Evolutionary conservation across 2,888 invertebrate species (phyloP), one percentile per base, ranked within the genome.

Genomic region (Coenonympha arcania): DNA sequence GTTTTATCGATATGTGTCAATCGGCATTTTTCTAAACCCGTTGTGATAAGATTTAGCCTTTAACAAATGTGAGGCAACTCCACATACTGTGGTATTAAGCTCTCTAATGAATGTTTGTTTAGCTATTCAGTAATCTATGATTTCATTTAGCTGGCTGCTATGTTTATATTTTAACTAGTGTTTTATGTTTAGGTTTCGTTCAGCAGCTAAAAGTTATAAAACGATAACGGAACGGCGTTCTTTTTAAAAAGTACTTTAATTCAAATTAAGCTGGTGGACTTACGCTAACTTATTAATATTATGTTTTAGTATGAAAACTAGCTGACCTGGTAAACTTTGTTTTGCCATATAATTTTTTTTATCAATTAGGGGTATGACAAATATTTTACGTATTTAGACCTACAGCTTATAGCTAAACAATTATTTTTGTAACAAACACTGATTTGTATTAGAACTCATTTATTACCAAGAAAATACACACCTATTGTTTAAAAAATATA

Each of bases 1-100:
- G 41, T 56, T 48, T 60, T 61, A 60, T 59, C 61, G 57, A 58
- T 57, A 55, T 45, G 46, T 55, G 52, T 61, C 57, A 50, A 60
- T 55, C 58, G 48, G 26, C 41, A 34, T 48, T 33, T 43, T 58
- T 50, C 16, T 42, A 36, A 56, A 59, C 57, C 42, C 48, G 57
- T 52, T 53, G 41, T 28, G 52, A 55, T 56, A 57, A 54, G 43
- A 54, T 54, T 56, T 53, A 51, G 48, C 53, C 50, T 52, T 45
- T 52, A 13, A n/a, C 33, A 24, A 48, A 37, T 55, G 48, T 55
- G 50, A 52, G 31, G 50, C 46, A 48, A 45, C 69, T 68, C 18
- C 31, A 34, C 24, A 44, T 31, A 43, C 9, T 43, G 20, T 15
- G 16, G 20, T 31, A 31, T 42, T n/a, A 31, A 31, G 24, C 34